Conservation (phyloP, 37 sponge, comb jelly and placozoan genomes). For the Mnemiopsis leidyi region DNA sequence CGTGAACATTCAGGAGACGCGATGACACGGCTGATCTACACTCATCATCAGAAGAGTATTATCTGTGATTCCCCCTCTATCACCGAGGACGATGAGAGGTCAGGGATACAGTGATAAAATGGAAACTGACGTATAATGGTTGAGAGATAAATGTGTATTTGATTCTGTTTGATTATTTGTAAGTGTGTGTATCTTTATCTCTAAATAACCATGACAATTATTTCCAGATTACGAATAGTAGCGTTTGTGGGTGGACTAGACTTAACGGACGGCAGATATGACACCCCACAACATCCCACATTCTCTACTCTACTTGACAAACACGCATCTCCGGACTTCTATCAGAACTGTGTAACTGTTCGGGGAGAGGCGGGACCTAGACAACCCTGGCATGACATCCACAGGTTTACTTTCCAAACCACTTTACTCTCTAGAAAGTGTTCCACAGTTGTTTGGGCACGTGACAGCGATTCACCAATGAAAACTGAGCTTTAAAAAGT, state of each 20-base stretch:
- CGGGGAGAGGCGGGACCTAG: constrained; percentile 18
- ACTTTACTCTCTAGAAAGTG: too few relatives aligned
- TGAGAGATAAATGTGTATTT: too few relatives aligned
- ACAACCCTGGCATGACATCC: constrained; percentile 48
- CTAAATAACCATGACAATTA: too few relatives aligned
- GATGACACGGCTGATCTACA: not conserved
- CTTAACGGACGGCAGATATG: constrained; percentile 31
- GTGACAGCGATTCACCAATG: too few relatives aligned
- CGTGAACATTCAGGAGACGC: not conserved
- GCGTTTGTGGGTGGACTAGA: constrained; percentile 42
- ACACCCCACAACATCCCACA: constrained; percentile 19
- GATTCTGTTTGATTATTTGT: too few relatives aligned
- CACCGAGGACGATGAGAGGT: constrained; percentile 59
- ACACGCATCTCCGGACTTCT: constrained; percentile 28
- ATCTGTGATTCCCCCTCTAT: constrained; percentile 38
- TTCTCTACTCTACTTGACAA: constrained; percentile 20
- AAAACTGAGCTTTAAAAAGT: too few relatives aligned
- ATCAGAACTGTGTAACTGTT: constrained; percentile 15
- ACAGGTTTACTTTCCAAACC: too few relatives aligned
- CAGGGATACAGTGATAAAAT: too few relatives aligned
- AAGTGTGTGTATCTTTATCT: too few relatives aligned
- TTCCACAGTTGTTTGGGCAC: too few relatives aligned
- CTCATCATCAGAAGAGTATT: constrained; percentile 59
- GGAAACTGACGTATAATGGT: too few relatives aligned
- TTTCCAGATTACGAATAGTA: not conserved